phyloP scores from a whole-genome alignment of 2,797 vertebrate species.

The Molossus molossus region DNA sequence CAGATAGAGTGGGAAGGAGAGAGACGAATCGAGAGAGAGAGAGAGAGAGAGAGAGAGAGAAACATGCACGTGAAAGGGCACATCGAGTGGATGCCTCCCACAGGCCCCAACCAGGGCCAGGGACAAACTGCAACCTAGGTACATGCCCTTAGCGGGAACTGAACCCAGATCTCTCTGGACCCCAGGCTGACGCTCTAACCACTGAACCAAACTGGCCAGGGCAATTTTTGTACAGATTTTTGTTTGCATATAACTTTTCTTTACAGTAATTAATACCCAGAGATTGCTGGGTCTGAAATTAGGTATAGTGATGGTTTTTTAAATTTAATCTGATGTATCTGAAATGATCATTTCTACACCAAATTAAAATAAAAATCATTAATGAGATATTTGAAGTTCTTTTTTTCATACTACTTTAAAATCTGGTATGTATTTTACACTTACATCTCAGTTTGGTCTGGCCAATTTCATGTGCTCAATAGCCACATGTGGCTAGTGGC shows the following conservation, averaged over 20 bases:
- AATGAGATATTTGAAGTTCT: slow-evolving; percentile 29
- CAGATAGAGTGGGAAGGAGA: too few species aligned
- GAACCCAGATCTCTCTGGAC: too few species aligned
- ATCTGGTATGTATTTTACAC: background rate
- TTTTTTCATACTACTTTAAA: slow-evolving; percentile 7
- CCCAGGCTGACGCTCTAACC: too few species aligned
- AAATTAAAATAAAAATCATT: slow-evolving; percentile 41
- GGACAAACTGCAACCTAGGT: too few species aligned
- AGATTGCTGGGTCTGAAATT: slow-evolving; percentile 17
- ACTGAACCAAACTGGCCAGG: too few species aligned
- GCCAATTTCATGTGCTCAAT: background rate
- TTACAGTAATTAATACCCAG: background rate
- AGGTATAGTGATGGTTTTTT: slow-evolving; percentile 3
- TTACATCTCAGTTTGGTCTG: background rate
- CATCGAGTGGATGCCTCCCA: too few species aligned
- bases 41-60: too few species aligned
- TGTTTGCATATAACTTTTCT: background rate
- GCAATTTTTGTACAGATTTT: background rate
- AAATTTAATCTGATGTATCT: background rate
- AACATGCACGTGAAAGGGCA: too few species aligned
- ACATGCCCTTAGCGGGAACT: too few species aligned
- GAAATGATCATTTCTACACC: slow-evolving; percentile 6
- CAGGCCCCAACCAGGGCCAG: too few species aligned
- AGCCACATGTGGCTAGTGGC: background rate
- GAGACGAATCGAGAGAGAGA: too few species aligned